phyloP scores from a whole-genome alignment of 2,888 invertebrate species.

The Nemoura dubitans region DNA sequence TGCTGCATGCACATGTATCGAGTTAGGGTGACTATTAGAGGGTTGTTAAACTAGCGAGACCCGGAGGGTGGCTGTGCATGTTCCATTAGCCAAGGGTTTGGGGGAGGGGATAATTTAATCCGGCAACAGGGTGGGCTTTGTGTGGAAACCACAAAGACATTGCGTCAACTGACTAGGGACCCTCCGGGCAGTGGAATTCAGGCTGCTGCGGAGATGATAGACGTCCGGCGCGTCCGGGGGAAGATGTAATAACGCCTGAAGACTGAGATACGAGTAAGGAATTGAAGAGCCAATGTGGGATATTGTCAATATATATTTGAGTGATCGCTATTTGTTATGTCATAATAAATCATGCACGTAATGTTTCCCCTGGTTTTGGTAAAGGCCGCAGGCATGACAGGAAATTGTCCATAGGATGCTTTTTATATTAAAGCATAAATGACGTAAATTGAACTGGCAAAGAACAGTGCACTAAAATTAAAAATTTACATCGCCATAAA shows the following conservation, averaged over 20 bases:
- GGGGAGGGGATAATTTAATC: conserved; percentile 31
- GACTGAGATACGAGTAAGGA: not conserved
- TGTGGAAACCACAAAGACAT: conserved; percentile 29
- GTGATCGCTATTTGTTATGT: not conserved
- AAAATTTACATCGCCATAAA: not conserved
- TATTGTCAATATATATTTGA: not conserved
- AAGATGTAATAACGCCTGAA: not conserved
- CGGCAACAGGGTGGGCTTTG: conserved; percentile 27
- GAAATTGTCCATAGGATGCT: not conserved
- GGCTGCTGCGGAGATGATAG: not conserved
- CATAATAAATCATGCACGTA: not conserved
- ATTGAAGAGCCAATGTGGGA: not conserved
- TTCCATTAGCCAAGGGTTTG: conserved; percentile 27
- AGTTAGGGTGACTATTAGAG: conserved; percentile 39
- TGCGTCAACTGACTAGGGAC: not conserved
- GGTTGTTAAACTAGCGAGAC: conserved; percentile 27
- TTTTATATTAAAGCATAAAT: too few species aligned
- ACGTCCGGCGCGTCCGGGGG: not conserved
- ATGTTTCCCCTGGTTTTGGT: not conserved
- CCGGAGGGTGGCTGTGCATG: conserved; percentile 35
- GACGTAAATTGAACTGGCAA: too few species aligned
- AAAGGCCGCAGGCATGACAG: not conserved
- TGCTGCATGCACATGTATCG: conserved; percentile 23
- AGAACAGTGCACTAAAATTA: not conserved
- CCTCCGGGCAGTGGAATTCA: not conserved